phyloP scores from a whole-genome alignment of 2,797 vertebrate species.

The Spinus olivaceus region DNA sequence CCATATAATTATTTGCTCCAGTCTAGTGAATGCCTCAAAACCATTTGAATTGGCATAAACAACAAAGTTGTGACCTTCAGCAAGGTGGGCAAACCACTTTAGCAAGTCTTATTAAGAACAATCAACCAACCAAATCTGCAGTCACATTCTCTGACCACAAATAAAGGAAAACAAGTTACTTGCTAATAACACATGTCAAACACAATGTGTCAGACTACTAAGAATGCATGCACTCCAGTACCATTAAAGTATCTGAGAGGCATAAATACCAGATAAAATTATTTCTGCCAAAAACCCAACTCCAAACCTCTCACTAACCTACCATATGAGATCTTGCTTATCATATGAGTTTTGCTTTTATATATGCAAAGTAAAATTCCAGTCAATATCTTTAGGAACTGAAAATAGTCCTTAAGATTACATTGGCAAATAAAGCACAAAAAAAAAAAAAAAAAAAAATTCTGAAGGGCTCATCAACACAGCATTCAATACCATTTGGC shows the following conservation, averaged over 20 bases:
- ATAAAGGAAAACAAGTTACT: not conserved
- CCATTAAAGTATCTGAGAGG: not conserved
- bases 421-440: not conserved
- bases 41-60: not conserved
- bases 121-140: not conserved
- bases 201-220: not conserved
- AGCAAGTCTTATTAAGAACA: not conserved
- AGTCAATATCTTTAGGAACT: not conserved
- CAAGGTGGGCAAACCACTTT: not conserved
- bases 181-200: not conserved
- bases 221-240: not conserved
- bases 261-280: not conserved
- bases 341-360: not conserved
- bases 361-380: not conserved
- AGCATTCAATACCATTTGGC: slow-evolving; percentile 66
- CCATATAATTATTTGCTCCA: not conserved
- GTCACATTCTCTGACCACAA: not conserved
- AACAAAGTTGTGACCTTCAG: not conserved
- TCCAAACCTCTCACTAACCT: not conserved
- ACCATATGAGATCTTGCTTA: not conserved
- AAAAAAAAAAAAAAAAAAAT: not conserved
- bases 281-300: not conserved
- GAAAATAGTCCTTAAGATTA: not conserved
- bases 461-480: not conserved
- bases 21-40: not conserved